Percentiles rank a stretch among this genome's conserved stretches.
phyloP scores from a whole-genome alignment of 2,113 vertebrate species.

The Pluvianellus socialis region DNA sequence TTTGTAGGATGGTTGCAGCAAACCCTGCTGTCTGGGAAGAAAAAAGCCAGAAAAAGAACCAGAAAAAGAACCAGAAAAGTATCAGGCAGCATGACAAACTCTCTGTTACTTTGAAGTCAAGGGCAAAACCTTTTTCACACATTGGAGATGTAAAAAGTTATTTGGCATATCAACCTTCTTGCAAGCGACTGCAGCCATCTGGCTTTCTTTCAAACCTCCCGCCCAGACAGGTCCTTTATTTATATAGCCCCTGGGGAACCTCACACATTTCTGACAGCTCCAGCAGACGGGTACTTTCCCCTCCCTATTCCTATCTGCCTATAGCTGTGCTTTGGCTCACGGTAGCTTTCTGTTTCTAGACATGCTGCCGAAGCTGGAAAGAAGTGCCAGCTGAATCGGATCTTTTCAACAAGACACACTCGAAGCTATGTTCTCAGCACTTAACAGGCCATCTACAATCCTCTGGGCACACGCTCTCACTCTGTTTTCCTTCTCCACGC shows the following conservation, averaged over 20 bases:
- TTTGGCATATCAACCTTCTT: background rate
- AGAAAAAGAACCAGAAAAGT: background rate
- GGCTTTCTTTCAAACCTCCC: slow-evolving; percentile 13
- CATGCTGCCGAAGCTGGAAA: slow-evolving; percentile 7
- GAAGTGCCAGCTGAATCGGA: background rate
- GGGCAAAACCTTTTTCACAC: background rate
- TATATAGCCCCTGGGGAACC: background rate
- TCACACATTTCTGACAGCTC: background rate
- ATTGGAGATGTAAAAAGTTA: background rate
- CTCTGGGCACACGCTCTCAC: background rate
- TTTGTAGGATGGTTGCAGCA: background rate
- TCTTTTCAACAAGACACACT: background rate
- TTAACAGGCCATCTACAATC: slow-evolving; percentile 10
- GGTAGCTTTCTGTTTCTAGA: slow-evolving; percentile 38
- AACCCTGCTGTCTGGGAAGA: background rate
- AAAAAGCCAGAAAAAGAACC: background rate
- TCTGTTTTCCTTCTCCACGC: background rate
- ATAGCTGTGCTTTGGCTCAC: slow-evolving; percentile 20
- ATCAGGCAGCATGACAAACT: background rate
- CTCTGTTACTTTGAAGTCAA: background rate
- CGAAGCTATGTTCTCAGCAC: background rate
- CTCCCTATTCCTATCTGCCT: background rate
- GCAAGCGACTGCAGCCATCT: slow-evolving; percentile 14
- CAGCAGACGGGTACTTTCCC: background rate
- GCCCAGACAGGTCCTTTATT: background rate